Conservation (phyloP, 2,113 vertebrate species). For the Chloropsis hardwickii region DNA sequence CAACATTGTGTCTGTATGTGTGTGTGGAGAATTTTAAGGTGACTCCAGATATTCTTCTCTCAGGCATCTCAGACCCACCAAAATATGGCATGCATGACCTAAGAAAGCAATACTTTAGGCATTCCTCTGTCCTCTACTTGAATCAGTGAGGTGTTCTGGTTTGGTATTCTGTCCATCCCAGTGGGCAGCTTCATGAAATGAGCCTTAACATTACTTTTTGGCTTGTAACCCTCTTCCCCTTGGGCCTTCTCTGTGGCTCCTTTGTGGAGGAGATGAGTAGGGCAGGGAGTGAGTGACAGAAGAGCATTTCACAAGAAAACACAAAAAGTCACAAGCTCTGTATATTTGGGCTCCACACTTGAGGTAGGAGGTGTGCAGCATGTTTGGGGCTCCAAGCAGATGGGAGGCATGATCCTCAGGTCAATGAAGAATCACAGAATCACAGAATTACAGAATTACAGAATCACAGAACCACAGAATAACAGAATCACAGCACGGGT, state of each 20-base stretch:
- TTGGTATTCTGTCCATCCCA: not conserved
- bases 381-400: not conserved
- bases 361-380: not conserved
- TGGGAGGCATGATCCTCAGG: no score
- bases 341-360: rapidly evolving
- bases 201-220: not conserved
- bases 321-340: not conserved
- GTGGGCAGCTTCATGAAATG: not conserved
- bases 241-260: rapidly evolving
- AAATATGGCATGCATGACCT: not conserved
- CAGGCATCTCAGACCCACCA: not conserved
- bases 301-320: not conserved
- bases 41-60: not conserved
- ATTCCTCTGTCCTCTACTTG: not conserved
- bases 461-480: not conserved
- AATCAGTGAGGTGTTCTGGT: not conserved
- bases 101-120: not conserved
- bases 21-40: not conserved
- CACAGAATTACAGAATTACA: not conserved
- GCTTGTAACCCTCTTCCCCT: not conserved
- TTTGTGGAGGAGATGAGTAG: not conserved
- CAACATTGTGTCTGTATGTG: not conserved
- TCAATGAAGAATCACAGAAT: not conserved
- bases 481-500: no score
- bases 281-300: not conserved